Percentiles rank a stretch among this genome's conserved stretches.
These are phyloP conservation scores for Anastatus disparis DNA, from an alignment of 1,140 invertebrate genomes.

Conservation along the genomic window DNA sequence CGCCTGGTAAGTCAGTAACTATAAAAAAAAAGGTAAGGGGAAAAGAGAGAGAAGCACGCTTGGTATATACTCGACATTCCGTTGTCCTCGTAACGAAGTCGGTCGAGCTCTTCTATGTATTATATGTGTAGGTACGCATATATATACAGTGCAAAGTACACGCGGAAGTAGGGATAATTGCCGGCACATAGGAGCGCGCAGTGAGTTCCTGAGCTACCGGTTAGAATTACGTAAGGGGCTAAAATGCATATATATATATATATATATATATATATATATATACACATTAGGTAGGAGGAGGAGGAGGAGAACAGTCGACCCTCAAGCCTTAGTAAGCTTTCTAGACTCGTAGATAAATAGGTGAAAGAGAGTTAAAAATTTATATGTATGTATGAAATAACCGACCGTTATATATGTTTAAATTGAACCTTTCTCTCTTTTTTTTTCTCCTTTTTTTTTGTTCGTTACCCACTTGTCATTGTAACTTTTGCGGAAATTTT, in stretches of 20 bases:
- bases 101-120: constrained; percentile 23
- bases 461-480: neutral
- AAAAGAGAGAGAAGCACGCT: no score
- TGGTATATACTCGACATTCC: constrained; percentile 23
- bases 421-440: neutral
- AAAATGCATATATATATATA: no score
- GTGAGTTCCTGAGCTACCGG: constrained; percentile 23
- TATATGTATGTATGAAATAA: neutral
- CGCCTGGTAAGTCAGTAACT: constrained; percentile 14
- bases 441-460: neutral
- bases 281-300: no score
- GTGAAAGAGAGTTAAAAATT: neutral
- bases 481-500: neutral
- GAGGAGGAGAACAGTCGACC: no score
- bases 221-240: constrained; percentile 29
- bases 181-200: neutral
- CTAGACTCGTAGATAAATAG: constrained; percentile 6
- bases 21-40: no score
- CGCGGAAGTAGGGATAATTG: constrained; percentile 40
- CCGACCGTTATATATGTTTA: neutral
- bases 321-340: no score
- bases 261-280: no score
- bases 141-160: neutral
- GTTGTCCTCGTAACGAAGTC: constrained; percentile 35
- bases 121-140: no score